These are phyloP conservation scores for Apaloderma vittatum DNA, from an alignment of 2,113 vertebrate species.

Conservation along the genomic window DNA sequence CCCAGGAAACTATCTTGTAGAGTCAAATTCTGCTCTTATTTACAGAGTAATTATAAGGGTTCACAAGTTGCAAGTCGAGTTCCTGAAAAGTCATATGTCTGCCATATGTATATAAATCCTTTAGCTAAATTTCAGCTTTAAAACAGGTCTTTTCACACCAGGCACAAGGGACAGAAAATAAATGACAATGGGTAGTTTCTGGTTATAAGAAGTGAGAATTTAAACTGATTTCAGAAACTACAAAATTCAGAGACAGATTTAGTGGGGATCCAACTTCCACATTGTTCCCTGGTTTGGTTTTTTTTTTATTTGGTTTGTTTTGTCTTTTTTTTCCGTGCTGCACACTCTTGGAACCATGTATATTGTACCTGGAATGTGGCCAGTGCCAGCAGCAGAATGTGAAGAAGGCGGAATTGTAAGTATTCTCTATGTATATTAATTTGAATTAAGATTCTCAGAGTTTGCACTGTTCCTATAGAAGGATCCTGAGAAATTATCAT, in stretches of 20 bases:
- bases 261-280: background rate
- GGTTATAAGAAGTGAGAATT: background rate
- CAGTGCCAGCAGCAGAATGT: too few relatives aligned
- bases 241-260: background rate
- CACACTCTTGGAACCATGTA: background rate
- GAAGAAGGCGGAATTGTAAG: background rate
- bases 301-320: too few relatives aligned
- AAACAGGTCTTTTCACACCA: background rate
- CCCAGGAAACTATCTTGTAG: background rate
- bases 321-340: background rate
- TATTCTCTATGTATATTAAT: background rate
- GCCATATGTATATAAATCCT: background rate
- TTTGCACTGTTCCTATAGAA: background rate
- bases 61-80: background rate
- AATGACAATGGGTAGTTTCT: background rate
- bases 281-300: background rate
- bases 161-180: background rate
- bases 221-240: background rate
- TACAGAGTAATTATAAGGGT: background rate
- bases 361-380: background rate
- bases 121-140: background rate
- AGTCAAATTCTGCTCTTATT: background rate
- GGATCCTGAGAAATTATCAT: background rate
- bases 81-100: background rate
- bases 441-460: background rate